Conservation (phyloP, 2,797 vertebrate species). For the Schizothorax lantsangensis region DNA sequence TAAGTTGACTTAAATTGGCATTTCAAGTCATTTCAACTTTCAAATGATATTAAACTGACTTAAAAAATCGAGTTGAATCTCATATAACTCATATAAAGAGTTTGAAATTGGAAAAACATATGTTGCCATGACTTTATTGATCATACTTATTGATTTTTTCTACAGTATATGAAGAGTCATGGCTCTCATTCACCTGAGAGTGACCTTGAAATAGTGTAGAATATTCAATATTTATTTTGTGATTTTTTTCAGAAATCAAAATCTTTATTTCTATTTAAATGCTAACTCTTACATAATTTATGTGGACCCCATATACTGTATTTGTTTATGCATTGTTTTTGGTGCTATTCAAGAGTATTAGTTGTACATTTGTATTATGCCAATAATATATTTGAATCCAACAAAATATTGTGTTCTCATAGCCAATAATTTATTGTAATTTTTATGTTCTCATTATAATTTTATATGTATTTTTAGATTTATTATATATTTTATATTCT, state of each 20-base stretch:
- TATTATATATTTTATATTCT: background rate
- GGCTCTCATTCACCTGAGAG: background rate
- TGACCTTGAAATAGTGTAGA: background rate
- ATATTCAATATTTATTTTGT: background rate
- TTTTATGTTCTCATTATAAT: background rate
- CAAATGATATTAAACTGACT: background rate
- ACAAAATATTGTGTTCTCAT: background rate
- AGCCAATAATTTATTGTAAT: background rate
- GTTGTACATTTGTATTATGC: background rate
- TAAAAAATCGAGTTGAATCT: background rate
- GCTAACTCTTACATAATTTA: too few relatives aligned
- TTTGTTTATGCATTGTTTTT: background rate
- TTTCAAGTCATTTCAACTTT: background rate
- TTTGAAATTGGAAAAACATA: background rate
- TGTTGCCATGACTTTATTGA: background rate
- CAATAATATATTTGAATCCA: background rate
- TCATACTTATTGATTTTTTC: background rate
- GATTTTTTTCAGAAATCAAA: background rate
- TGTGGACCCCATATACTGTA: background rate
- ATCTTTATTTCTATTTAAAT: background rate
- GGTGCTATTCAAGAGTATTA: background rate
- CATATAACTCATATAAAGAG: background rate
- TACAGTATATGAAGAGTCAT: background rate
- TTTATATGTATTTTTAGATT: background rate
- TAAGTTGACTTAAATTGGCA: background rate